phyloP scores from a whole-genome alignment of 2,113 vertebrate species.

The Triplophysa dalaica region DNA sequence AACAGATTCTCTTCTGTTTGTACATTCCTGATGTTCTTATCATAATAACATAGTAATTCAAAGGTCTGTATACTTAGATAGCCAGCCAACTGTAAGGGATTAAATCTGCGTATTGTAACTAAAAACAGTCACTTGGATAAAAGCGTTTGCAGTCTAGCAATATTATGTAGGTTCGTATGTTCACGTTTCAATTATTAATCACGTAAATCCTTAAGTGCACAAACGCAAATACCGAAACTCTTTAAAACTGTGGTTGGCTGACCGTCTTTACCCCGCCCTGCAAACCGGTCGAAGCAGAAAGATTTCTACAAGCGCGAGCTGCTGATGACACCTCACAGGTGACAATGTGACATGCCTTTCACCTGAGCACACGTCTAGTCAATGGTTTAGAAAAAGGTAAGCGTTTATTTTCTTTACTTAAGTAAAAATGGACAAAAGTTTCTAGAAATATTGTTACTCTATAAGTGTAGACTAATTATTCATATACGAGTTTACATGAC shows the following conservation, averaged over 20 bases:
- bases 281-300: conserved; percentile 36
- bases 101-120: too few species aligned
- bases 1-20: neutral
- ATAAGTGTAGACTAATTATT: too few species aligned
- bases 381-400: conserved; percentile 36
- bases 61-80: too few species aligned
- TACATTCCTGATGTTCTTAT: too few species aligned
- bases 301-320: neutral
- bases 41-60: too few species aligned
- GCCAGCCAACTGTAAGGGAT: too few species aligned
- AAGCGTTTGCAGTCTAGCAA: neutral
- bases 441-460: neutral
- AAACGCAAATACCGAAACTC: neutral
- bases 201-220: neutral
- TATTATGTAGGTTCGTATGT: neutral
- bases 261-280: neutral
- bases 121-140: too few species aligned
- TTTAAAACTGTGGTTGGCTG: neutral
- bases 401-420: neutral
- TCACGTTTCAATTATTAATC: neutral
- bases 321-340: neutral
- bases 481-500: too few species aligned
- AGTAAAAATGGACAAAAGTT: neutral
- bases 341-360: neutral
- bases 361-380: neutral